phyloP scores from a whole-genome alignment of 2,797 vertebrate genomes.

The Linurgus olivaceus region DNA sequence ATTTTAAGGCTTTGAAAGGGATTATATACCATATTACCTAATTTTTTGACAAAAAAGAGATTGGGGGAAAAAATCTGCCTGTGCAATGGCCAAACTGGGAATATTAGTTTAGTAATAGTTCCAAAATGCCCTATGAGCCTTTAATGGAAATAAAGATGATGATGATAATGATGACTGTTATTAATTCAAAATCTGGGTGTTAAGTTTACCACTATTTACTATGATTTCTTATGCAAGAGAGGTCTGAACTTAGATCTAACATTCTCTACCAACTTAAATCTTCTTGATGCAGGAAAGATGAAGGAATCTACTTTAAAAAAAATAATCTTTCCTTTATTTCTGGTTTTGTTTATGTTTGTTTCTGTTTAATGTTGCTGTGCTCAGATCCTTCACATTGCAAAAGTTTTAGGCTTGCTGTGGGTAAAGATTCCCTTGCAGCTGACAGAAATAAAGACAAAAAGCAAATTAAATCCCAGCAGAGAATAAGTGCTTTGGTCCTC shows the following conservation, averaged over 20 bases:
- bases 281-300: background rate
- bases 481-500: background rate
- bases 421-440: background rate
- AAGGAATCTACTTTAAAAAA: background rate
- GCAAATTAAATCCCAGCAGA: constrained; percentile 9
- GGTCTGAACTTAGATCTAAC: background rate
- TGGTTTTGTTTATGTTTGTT: background rate
- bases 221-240: background rate
- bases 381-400: background rate
- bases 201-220: background rate
- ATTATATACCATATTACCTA: background rate
- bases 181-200: background rate
- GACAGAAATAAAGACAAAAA: constrained; percentile 4
- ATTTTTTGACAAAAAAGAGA: background rate
- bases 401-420: background rate
- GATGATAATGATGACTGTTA: background rate
- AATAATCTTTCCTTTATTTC: background rate
- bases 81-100: background rate
- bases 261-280: background rate
- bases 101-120: background rate
- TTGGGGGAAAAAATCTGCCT: background rate
- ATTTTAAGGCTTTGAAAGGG: background rate
- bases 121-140: background rate
- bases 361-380: background rate
- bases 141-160: background rate